These are phyloP conservation scores for Atrina japonica DNA, from an alignment of 2,888 invertebrate species.

Conservation along the genomic window DNA sequence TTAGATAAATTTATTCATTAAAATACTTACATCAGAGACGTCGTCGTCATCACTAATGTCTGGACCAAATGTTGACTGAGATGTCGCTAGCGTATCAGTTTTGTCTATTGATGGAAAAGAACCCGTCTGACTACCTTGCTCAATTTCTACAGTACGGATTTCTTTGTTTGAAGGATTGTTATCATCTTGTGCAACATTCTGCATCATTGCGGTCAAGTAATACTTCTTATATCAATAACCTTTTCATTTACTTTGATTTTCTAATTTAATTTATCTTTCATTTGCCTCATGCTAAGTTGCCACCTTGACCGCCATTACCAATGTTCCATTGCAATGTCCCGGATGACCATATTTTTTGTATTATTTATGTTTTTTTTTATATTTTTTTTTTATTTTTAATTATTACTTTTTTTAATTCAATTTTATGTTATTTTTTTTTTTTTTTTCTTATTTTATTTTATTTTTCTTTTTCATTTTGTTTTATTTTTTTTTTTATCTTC, in stretches of 20 bases:
- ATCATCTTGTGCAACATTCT: conserved; percentile 86
- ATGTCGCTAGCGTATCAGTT: conserved; percentile 81
- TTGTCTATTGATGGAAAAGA: conserved; percentile 56
- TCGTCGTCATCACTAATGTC: conserved; percentile 98
- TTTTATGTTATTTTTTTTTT: no score
- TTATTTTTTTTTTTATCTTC: no score
- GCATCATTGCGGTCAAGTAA: conserved; percentile 84
- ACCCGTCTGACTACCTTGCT: conserved; percentile 70
- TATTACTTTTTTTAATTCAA: no score
- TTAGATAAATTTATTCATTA: no score
- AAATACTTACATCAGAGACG: conserved; percentile 92
- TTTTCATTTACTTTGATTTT: conserved; percentile 37
- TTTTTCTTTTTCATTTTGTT: no score
- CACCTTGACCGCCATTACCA: conserved; percentile 80
- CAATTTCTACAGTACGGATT: conserved; percentile 72
- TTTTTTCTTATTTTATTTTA: no score
- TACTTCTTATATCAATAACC: conserved; percentile 27
- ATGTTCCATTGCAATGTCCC: conserved; percentile 72
- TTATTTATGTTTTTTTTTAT: no score
- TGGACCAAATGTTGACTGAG: conserved; percentile 88
- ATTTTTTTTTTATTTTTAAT: no score
- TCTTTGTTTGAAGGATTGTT: conserved; percentile 66
- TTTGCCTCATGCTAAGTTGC: conserved; percentile 70
- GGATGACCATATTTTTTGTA: conserved; percentile 77
- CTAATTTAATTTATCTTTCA: conserved; percentile 39